Percentiles rank a stretch among this genome's conserved stretches.
Evolutionary conservation across 2,113 vertebrate genomes (phyloP).

Genomic region (Notarius quadriscutis): DNA sequence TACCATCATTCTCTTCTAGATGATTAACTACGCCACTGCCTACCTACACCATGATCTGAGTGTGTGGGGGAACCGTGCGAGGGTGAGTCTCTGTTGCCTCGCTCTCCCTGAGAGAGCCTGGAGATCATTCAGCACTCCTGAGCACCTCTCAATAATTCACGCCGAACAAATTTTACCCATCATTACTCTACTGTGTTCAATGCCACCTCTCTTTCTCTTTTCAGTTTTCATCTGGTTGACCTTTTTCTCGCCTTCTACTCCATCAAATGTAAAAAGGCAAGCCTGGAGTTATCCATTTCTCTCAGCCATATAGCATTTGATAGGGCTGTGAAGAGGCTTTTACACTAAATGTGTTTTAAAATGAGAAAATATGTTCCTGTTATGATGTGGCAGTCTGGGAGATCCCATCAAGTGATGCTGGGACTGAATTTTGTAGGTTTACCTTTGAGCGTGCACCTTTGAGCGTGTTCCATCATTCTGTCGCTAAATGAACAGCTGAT

Average conservation of each 20-base stretch:
- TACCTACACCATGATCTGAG: slow-evolving; percentile 76
- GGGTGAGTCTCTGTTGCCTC: slow-evolving; percentile 57
- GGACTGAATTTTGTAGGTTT: no score
- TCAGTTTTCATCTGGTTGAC: slow-evolving; percentile 42
- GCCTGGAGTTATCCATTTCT: neutral
- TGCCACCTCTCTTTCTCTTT: slow-evolving; percentile 14
- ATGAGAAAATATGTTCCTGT: neutral
- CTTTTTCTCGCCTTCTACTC: slow-evolving; percentile 14
- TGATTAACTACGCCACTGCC: slow-evolving; percentile 76
- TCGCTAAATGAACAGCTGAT: no score
- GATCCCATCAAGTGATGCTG: neutral
- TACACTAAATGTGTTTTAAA: neutral
- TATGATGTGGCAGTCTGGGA: neutral
- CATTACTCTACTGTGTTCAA: slow-evolving; percentile 53
- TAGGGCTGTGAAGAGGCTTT: neutral
- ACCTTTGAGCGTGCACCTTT: no score
- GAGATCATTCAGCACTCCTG: slow-evolving; percentile 44
- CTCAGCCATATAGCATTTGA: neutral
- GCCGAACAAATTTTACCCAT: slow-evolving; percentile 51
- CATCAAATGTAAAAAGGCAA: slow-evolving; percentile 21
- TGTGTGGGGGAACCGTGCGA: slow-evolving; percentile 66
- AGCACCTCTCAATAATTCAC: slow-evolving; percentile 39
- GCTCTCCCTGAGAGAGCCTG: neutral
- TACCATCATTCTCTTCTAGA: slow-evolving; percentile 79
- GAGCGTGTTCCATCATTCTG: no score